phyloP scores from a whole-genome alignment of 2,888 invertebrate species.

The Chymomyza procnemis region DNA sequence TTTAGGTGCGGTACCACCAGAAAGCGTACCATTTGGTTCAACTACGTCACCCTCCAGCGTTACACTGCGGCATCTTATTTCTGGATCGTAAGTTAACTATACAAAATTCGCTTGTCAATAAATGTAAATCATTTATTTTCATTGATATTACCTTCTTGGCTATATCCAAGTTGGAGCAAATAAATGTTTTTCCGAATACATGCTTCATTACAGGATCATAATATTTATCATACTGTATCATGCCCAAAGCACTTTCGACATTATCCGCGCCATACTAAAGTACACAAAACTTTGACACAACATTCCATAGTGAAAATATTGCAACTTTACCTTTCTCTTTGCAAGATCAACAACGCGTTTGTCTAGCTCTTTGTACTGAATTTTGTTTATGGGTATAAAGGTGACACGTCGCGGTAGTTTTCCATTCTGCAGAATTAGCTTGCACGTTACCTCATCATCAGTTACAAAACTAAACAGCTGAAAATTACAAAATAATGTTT shows the following conservation, averaged over 20 bases:
- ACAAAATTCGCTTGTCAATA: not conserved
- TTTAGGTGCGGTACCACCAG: conserved; percentile 88
- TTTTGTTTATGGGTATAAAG: conserved; percentile 94
- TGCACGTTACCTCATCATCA: conserved; percentile 90
- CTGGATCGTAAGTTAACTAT: conserved; percentile 86
- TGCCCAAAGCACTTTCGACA: conserved; percentile 88
- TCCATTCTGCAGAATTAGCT: conserved; percentile 90
- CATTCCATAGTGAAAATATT: not conserved
- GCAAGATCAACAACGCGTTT: conserved; percentile 82
- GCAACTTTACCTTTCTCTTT: conserved; percentile 81
- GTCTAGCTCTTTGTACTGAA: conserved; percentile 83
- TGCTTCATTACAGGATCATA: conserved; percentile 89
- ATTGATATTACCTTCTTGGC: conserved; percentile 81
- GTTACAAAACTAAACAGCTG: conserved; percentile 95
- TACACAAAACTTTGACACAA: not conserved
- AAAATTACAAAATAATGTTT: not conserved
- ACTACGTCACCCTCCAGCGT: conserved; percentile 95
- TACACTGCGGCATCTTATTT: conserved; percentile 85
- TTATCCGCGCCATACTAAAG: conserved; percentile 87
- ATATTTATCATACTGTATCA: conserved; percentile 85
- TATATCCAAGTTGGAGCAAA: conserved; percentile 88
- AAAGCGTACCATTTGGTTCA: conserved; percentile 92
- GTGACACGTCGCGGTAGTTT: conserved; percentile 89
- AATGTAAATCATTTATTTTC: not conserved
- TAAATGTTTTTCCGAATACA: conserved; percentile 91